Conservation (phyloP, 2,113 vertebrate genomes). For the Clarias gariepinus region DNA sequence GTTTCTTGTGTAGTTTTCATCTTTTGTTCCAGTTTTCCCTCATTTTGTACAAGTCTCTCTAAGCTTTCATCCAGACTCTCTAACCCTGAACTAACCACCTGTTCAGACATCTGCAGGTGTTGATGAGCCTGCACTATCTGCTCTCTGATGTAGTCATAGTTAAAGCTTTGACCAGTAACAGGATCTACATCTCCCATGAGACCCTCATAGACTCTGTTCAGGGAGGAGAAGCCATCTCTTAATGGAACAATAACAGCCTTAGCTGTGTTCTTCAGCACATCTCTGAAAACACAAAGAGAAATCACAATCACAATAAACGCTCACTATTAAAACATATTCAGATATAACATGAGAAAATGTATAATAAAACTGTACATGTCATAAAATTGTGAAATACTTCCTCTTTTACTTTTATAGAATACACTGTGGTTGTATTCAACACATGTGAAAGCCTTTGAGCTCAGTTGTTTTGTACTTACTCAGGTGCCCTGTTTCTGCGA, state of each 20-base stretch:
- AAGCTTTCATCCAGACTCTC: constrained; percentile 1
- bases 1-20: not conserved
- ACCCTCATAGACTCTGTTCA: constrained; percentile 1
- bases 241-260: too few species aligned
- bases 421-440: too few species aligned
- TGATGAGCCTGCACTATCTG: constrained; percentile 27
- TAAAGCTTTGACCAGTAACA: not conserved
- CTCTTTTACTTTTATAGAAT: too few species aligned
- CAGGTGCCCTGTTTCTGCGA: not conserved
- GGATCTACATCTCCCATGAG: constrained; percentile 20
- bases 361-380: too few species aligned
- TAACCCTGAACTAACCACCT: not conserved
- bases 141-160: constrained; percentile 22
- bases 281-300: too few species aligned
- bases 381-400: too few species aligned
- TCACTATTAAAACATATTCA: too few species aligned
- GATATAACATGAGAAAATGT: too few species aligned
- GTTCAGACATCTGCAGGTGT: not conserved
- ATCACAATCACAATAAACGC: too few species aligned
- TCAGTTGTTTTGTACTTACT: not conserved
- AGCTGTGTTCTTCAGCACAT: too few species aligned
- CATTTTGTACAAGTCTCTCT: constrained; percentile 8
- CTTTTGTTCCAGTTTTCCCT: not conserved
- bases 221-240: too few species aligned
- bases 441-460: not conserved